These are phyloP conservation scores for Cerastis rubricosa DNA, from an alignment of 2,888 invertebrate species.

Conservation along the genomic window DNA sequence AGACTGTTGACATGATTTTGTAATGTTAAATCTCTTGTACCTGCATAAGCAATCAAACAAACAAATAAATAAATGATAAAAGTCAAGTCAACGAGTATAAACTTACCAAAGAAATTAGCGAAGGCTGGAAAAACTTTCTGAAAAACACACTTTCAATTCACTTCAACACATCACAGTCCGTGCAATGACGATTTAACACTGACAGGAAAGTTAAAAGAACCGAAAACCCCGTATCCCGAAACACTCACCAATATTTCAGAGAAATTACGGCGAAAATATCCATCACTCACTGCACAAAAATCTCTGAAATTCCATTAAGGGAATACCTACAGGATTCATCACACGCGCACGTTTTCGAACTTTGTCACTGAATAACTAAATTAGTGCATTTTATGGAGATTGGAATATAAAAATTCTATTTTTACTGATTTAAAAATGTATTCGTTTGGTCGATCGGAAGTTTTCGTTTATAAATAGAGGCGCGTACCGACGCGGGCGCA, in stretches of 20 bases:
- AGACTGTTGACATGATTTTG: not conserved
- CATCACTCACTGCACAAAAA: conserved; percentile 62
- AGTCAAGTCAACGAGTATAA: not conserved
- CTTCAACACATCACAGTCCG: conserved; percentile 40
- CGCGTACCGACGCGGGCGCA: conserved; percentile 76
- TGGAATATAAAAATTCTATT: conserved; percentile 66
- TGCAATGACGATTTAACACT: conserved; percentile 33
- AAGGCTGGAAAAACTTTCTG: not conserved
- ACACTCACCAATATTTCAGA: conserved; percentile 55
- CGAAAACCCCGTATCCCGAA: conserved; percentile 29
- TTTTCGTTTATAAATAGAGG: conserved; percentile 75
- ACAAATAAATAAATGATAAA: not conserved
- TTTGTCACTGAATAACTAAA: conserved; percentile 14
- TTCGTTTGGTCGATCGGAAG: conserved; percentile 76
- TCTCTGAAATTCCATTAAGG: conserved; percentile 56
- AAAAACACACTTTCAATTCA: conserved; percentile 24
- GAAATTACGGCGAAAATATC: conserved; percentile 61
- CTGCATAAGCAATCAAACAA: not conserved
- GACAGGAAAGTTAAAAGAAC: conserved; percentile 51
- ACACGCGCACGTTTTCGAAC: conserved; percentile 25
- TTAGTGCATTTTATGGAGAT: conserved; percentile 16
- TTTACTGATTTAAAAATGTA: conserved; percentile 71
- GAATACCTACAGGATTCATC: conserved; percentile 47
- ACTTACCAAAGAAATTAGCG: conserved; percentile 23
- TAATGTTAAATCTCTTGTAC: not conserved